phyloP scores from a whole-genome alignment of 2,888 invertebrate species.

The Maniola hyperantus region DNA sequence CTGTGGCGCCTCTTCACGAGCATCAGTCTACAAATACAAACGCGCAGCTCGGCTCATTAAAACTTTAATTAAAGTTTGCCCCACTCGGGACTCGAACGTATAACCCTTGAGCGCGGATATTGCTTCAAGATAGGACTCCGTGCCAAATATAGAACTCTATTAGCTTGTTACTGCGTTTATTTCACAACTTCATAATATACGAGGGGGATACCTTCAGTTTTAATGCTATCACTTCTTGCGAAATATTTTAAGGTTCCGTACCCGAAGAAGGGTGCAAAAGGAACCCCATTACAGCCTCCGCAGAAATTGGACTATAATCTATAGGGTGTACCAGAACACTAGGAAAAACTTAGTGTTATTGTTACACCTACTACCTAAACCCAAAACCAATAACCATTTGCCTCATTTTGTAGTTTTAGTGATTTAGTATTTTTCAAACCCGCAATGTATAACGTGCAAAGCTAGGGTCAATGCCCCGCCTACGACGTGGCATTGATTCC shows the following conservation, averaged over 20 bases:
- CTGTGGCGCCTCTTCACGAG: conserved; percentile 12
- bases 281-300: too few relatives aligned
- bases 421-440: too few relatives aligned
- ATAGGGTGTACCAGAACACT: too few relatives aligned
- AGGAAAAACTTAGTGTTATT: too few relatives aligned
- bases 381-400: too few relatives aligned
- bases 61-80: conserved; percentile 75
- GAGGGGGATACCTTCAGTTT: background rate
- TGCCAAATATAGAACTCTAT: conserved; percentile 43
- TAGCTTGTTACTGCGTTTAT: conserved; percentile 38
- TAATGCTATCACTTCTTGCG: background rate
- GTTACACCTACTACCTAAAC: too few relatives aligned
- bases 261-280: too few relatives aligned
- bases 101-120: conserved; percentile 45
- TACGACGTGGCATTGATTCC: too few relatives aligned
- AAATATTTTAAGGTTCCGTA: background rate
- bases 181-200: conserved; percentile 13
- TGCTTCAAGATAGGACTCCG: conserved; percentile 39
- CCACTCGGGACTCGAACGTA: conserved; percentile 57
- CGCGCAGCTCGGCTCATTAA: conserved; percentile 64
- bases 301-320: too few relatives aligned
- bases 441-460: too few relatives aligned
- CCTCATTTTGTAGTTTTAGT: too few relatives aligned
- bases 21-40: conserved; percentile 31
- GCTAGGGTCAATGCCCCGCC: too few relatives aligned